Evolutionary conservation across 2,113 vertebrate species (phyloP).

Genomic region (Nesogale talazaci): DNA sequence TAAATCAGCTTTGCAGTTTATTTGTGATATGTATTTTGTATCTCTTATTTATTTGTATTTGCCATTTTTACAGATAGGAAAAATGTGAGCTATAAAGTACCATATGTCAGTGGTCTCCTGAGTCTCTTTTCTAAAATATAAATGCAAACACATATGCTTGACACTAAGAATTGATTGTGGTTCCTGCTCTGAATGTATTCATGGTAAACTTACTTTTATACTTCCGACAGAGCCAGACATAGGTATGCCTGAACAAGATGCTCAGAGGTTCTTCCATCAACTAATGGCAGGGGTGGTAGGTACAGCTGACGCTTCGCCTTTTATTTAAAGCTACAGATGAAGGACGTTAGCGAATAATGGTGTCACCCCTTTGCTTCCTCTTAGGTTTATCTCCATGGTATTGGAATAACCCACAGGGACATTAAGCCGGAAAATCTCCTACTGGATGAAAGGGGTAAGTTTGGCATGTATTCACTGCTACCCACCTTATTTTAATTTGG

Average conservation of each 20-base stretch:
- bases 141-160: slow-evolving; percentile 8
- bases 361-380: not conserved
- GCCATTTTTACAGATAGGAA: not conserved
- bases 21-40: too few species aligned
- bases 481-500: slow-evolving; percentile 24
- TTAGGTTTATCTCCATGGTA: slow-evolving; percentile 94
- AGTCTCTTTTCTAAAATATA: slow-evolving; percentile 7
- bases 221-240: slow-evolving; percentile 92
- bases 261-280: slow-evolving; percentile 96
- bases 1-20: slow-evolving; percentile 28
- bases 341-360: slow-evolving; percentile 36
- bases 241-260: slow-evolving; percentile 96
- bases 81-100: slow-evolving; percentile 14
- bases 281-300: slow-evolving; percentile 96
- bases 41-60: slow-evolving; percentile 40
- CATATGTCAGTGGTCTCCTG: not conserved
- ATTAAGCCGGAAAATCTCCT: slow-evolving; percentile 98
- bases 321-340: slow-evolving; percentile 32
- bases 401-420: slow-evolving; percentile 97
- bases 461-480: slow-evolving; percentile 29
- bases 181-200: slow-evolving; percentile 21
- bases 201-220: not conserved
- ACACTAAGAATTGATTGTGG: not conserved
- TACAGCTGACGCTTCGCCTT: slow-evolving; percentile 35
- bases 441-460: slow-evolving; percentile 94